Evolutionary conservation across 2,797 vertebrate species (phyloP), one percentile per base, ranked within the genome.

Genomic region (Eremophila alpestris): DNA sequence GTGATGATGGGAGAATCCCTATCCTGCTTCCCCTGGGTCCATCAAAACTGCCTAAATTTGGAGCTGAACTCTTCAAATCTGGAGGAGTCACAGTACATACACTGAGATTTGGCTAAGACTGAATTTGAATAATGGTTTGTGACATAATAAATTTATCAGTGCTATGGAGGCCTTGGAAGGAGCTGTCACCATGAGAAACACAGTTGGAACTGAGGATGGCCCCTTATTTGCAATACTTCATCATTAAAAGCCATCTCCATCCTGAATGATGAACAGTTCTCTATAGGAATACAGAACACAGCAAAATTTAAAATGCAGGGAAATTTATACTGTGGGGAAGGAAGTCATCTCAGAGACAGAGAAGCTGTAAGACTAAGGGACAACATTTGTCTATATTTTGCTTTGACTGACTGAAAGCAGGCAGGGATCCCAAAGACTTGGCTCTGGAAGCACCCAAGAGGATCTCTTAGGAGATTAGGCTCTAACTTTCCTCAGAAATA

Each of bases 321-420:
- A 71, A 86, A 82, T 90, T 73, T 54, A 40, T 59, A 32, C 43
- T 79, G 51, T 30, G 2, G 36, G 73, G 67, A 87, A 78, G 27
- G 26, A 94, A 89, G 41, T 70, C 2, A 69, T 59, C 83, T 79
- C 62, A 64, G 36, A 71, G 54, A 81, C 38, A 83, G 56, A 71
- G 59, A 64, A 81, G 41, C 34, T 71, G 38, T 46, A 89, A 82
- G 40, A 43, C n/a, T 55, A 27, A 90, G 63, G 74, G 67, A 55
- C 40, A 89, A 58, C 24, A 40, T 76, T 91, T 95, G 38, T 80
- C 93, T 78, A 40, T 79, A 64, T 92, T 87, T 81, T 70, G 29
- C 59, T 93, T 58, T 60, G 38, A 41, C n/a, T 83, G 87, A 91
- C 13, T 69, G 78, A 84, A 67, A 91, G 78, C 65, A 89, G 38